phyloP scores from a whole-genome alignment of 2,888 invertebrate species.

The Athalia cordata region DNA sequence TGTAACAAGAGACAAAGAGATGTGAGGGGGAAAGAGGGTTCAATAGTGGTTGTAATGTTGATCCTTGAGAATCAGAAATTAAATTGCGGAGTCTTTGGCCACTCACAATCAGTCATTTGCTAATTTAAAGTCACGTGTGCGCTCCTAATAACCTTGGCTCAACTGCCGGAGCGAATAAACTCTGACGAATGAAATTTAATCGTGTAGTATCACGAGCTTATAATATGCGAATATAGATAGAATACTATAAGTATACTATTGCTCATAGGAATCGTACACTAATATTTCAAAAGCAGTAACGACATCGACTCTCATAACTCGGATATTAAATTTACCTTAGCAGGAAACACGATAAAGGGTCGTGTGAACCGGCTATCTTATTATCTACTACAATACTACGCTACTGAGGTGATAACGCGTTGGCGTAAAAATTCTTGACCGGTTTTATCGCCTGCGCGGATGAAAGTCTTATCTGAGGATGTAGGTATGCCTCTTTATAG shows the following conservation, averaged over 20 bases:
- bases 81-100: not conserved
- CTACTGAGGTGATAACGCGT: not conserved
- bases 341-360: not conserved
- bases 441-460: not conserved
- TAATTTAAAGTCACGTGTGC: constrained; percentile 26
- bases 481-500: no score
- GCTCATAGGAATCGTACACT: not conserved
- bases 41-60: not conserved
- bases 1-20: not conserved
- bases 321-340: constrained; percentile 8
- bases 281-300: not conserved
- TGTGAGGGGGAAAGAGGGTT: not conserved
- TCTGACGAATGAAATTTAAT: constrained; percentile 26
- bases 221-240: not conserved
- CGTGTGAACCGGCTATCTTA: not conserved
- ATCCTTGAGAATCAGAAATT: not conserved
- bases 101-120: not conserved
- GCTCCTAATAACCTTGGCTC: constrained; percentile 28
- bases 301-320: not conserved
- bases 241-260: constrained; percentile 6
- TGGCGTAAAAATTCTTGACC: not conserved
- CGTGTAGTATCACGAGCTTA: constrained; percentile 29
- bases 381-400: constrained; percentile 7
- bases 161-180: constrained; percentile 32
- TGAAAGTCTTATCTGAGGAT: not conserved